Conservation (phyloP, 2,797 vertebrate species). For the Platyrinchus mystaceus region DNA sequence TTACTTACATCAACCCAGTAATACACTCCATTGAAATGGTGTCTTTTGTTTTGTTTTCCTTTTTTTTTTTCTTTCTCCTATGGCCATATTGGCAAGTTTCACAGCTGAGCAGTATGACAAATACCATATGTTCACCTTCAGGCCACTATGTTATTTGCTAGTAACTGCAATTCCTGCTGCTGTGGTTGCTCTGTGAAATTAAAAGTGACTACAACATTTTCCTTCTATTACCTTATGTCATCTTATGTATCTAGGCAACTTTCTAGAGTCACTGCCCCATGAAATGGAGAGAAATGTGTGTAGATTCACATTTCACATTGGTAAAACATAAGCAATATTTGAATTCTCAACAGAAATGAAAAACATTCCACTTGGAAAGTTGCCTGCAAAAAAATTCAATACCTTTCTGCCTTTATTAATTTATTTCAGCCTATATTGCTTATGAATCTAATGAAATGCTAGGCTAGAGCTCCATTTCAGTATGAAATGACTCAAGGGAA, state of each 20-base stretch:
- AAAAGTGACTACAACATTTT: constrained; percentile 30
- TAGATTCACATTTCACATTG: constrained; percentile 23
- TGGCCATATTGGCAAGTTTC: constrained; percentile 29
- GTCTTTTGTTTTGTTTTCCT: neutral
- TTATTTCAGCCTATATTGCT: constrained; percentile 33
- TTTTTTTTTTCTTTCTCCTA: neutral
- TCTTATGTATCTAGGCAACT: constrained; percentile 32
- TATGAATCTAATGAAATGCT: constrained; percentile 53
- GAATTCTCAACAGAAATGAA: constrained; percentile 52
- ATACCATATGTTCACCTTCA: constrained; percentile 66
- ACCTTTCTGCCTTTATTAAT: constrained; percentile 27
- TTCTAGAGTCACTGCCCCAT: constrained; percentile 34
- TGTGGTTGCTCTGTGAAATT: constrained; percentile 58
- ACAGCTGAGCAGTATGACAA: constrained; percentile 57
- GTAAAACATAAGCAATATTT: constrained; percentile 28
- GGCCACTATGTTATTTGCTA: constrained; percentile 58
- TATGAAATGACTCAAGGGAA: constrained; percentile 38
- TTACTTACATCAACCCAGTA: neutral
- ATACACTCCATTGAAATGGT: neutral
- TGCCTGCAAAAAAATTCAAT: constrained; percentile 18
- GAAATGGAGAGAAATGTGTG: constrained; percentile 38
- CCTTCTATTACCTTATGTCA: constrained; percentile 45
- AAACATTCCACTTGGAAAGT: neutral
- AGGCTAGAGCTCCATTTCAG: constrained; percentile 10
- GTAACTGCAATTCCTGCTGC: constrained; percentile 47